Conservation (phyloP, 2,797 vertebrate species). For the Enteromius afrohamiltoni region DNA sequence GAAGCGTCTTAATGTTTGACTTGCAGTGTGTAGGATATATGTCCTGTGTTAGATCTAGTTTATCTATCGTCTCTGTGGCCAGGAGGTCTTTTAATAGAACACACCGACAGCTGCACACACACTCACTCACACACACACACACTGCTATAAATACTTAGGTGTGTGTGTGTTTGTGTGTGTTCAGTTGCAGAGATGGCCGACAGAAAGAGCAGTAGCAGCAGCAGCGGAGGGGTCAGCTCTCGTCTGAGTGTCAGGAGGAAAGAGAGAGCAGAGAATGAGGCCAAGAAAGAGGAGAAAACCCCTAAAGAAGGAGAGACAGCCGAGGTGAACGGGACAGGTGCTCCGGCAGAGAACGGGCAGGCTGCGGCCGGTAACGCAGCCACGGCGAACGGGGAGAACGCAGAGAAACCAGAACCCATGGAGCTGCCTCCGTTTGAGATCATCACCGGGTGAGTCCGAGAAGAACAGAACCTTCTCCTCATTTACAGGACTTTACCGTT, state of each 20-base stretch:
- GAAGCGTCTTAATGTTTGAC: neutral
- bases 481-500: too few species aligned
- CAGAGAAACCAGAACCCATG: constrained; percentile 73
- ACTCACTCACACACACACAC: constrained; percentile 6
- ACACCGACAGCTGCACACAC: constrained; percentile 33
- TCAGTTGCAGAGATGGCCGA: constrained; percentile 68
- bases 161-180: constrained; percentile 5
- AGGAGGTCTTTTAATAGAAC: constrained; percentile 25
- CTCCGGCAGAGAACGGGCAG: neutral
- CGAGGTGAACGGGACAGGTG: constrained; percentile 1
- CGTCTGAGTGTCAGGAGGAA: constrained; percentile 54
- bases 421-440: constrained; percentile 91
- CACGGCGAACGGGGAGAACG: constrained; percentile 47
- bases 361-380: neutral
- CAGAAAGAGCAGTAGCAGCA: constrained; percentile 56
- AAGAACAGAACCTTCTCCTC: neutral
- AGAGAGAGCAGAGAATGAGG: constrained; percentile 58
- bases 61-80: constrained; percentile 36
- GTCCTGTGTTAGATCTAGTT: neutral
- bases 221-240: constrained; percentile 16
- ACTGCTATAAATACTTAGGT: constrained; percentile 40
- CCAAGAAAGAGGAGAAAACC: constrained; percentile 38
- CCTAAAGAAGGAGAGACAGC: neutral
- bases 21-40: neutral
- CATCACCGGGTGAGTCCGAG: constrained; percentile 83